Conservation (phyloP, 2,888 invertebrate species). For the Acanthopleura granulata region DNA sequence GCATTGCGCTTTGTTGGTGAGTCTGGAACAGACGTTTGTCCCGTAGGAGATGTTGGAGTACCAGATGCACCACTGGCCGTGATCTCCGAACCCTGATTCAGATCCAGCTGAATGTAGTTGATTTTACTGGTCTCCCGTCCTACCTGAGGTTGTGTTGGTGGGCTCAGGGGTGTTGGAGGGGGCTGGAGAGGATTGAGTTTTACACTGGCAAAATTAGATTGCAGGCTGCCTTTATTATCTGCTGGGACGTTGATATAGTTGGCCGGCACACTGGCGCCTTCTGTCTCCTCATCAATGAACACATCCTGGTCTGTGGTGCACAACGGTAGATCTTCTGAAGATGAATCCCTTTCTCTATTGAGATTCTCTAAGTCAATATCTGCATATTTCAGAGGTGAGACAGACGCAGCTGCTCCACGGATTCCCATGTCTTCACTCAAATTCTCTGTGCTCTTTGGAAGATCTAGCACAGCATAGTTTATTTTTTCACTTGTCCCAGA, state of each 20-base stretch:
- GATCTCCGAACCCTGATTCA: conserved; percentile 42
- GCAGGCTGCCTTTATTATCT: background rate
- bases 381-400: background rate
- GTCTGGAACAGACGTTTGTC: conserved; percentile 50
- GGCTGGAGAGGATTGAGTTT: conserved; percentile 22
- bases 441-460: conserved; percentile 69
- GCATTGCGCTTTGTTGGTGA: conserved; percentile 52
- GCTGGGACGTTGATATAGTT: conserved; percentile 18
- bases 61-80: conserved; percentile 31
- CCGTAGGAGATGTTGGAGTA: conserved; percentile 50
- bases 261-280: background rate
- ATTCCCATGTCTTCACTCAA: conserved; percentile 32
- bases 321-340: background rate
- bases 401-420: background rate
- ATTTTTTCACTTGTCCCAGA: conserved; percentile 55
- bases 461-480: conserved; percentile 85
- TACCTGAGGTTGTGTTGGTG: background rate
- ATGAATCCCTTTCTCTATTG: background rate
- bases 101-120: conserved; percentile 57
- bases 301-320: background rate
- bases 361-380: background rate
- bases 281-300: background rate
- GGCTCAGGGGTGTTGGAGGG: conserved; percentile 22
- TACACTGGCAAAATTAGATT: conserved; percentile 44
- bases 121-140: conserved; percentile 36